These are phyloP conservation scores for Cybosia mesomella DNA, from an alignment of 2,888 invertebrate species.

Conservation along the genomic window DNA sequence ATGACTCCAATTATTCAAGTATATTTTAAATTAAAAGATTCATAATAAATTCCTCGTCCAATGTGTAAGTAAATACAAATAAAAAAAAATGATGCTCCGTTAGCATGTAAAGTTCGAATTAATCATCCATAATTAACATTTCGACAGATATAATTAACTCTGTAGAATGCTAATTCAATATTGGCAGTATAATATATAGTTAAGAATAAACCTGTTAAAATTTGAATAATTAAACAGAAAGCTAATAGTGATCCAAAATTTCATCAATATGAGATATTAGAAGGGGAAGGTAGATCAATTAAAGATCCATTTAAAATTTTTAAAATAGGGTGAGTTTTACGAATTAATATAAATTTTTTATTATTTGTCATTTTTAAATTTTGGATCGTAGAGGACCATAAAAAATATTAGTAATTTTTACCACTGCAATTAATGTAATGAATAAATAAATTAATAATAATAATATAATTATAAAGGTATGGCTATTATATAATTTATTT, in stretches of 20 bases:
- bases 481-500: slow-evolving; percentile 85
- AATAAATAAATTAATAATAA: slow-evolving; percentile 88
- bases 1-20: slow-evolving; percentile 90
- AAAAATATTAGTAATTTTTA: slow-evolving; percentile 87
- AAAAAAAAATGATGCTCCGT: slow-evolving; percentile 91
- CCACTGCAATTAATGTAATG: slow-evolving; percentile 85
- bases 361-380: slow-evolving; percentile 75
- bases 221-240: slow-evolving; percentile 89
- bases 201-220: slow-evolving; percentile 89
- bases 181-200: slow-evolving; percentile 90
- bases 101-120: slow-evolving; percentile 89
- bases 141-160: slow-evolving; percentile 90
- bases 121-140: slow-evolving; percentile 91
- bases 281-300: slow-evolving; percentile 87
- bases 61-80: slow-evolving; percentile 90
- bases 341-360: slow-evolving; percentile 70
- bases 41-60: slow-evolving; percentile 88
- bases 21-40: slow-evolving; percentile 81
- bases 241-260: slow-evolving; percentile 90
- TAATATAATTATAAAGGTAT: slow-evolving; percentile 81
- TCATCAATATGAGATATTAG: slow-evolving; percentile 89
- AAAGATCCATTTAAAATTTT: slow-evolving; percentile 88
- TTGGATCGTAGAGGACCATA: slow-evolving; percentile 83
- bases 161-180: slow-evolving; percentile 88
- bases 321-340: slow-evolving; percentile 79